Evolutionary conservation across 2,113 vertebrate genomes (phyloP), one percentile per base, ranked within the genome.

Genomic region (Oophaga pumilio): DNA sequence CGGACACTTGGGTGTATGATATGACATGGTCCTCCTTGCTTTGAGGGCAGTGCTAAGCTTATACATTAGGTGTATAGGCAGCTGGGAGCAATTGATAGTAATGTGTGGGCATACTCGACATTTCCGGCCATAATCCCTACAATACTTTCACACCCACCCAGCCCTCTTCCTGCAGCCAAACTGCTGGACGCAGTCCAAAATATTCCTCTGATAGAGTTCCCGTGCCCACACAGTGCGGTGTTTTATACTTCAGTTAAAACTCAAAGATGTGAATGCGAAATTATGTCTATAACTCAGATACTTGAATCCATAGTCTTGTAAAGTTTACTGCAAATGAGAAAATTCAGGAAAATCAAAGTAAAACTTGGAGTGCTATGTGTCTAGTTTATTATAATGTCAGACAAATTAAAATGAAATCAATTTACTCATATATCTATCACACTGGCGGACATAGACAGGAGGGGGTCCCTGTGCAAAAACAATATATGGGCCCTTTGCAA

Each of bases 121-220:
- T 73, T 73, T 73, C 69, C 69, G 43, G 43, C 26, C 15, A 20
- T 73, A 73, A 73, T 73, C 28, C 69, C 69, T 49, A 49, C 33
- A 73, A 73, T 73, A 73, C 69, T 18, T 73, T 73, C 69, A 43
- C 69, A 73, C 69, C 69, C 69, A 73, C 69, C 69, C 69, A 43
- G 69, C 17, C 33, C 28, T 73, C 69, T 49, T 73, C 33, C 33
- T 73, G 28, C 28, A 73, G 33, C 15, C 69, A 73, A 43, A 15
- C 17, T 20, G 28, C 33, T 73, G 69, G 69, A 73, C 15, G 9
- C 69, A 9, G 9, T 73, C 69, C 69, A 73, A 49, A 73, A 49
- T 20, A 73, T 73, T 73, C 18, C 33, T 20, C 69, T 43, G 69
- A 73, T 43, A 73, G 9, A 18, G 28, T 43, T 43, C 9, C 28